Base-by-base conservation (phyloP, 2,113 vertebrate species). In the Odontesthes bonariensis region DNA sequence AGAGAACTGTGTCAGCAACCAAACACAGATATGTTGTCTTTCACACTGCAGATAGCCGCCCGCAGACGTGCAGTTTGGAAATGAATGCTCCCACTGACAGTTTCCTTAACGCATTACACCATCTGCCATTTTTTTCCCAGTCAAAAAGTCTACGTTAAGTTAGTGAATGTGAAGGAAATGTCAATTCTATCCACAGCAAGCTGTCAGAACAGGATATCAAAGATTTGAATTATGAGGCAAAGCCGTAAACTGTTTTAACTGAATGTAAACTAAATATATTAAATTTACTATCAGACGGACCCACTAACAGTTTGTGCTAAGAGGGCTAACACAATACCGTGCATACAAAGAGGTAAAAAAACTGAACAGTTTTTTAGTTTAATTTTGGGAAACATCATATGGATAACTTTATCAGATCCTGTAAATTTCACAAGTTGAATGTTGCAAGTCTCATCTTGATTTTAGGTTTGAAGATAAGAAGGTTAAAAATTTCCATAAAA, bases 1-100 rank as follows among this genome's bases (percentile, higher is more conserved):
- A 82, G 46, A 47, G 23, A 33, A 60, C 19, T n/a, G 38, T 8
- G 31, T 12, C 10, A 20, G 6, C 32, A 27, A 14, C 54, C 19
- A 69, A 69, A 52, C 17, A 71, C 60, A 47, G 59, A 46, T 31
- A 19, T 20, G 31, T 52, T 22, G 7, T 14, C 38, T 49, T 40
- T 38, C 10, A 19, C n/a, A 65, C 40, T 65, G 35, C 46, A 31
- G 20, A 70, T 46, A 49, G 20, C 16, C 32, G 51, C 31, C 16
- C 32, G 51, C 31, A 56, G 10, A 42, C 22, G 63, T 27, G 46
- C 27, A 27, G 27, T 27, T 27, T 27, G 27, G 27, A 27, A 27
- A n/a, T 32, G 64, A 9, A 14, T 63, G 27, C 27, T 62, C n/a
- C 33, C 64, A 40, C 5, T 33, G 53, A 44, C 19, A 20, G 63